Conservation (phyloP, 2,888 invertebrate species). For the Nemapogon koenigi region DNA sequence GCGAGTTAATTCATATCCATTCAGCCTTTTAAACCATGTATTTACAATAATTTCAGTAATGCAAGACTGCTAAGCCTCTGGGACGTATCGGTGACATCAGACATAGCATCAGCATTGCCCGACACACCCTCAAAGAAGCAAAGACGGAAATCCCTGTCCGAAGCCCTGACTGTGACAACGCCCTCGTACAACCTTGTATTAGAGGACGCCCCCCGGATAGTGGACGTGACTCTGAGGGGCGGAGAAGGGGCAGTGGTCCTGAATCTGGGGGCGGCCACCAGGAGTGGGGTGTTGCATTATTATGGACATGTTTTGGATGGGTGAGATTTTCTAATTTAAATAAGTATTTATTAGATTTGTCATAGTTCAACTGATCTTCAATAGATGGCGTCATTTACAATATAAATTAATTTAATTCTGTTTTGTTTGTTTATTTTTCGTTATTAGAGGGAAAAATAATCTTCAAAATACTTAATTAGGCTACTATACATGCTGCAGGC, state of each 20-base stretch:
- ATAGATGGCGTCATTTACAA: too few relatives aligned
- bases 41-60: constrained; percentile 34
- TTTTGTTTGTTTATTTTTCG: too few relatives aligned
- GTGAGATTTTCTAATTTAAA: constrained; percentile 34
- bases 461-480: too few relatives aligned
- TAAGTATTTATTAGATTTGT: constrained; percentile 7
- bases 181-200: constrained; percentile 67
- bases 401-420: too few relatives aligned
- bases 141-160: constrained; percentile 31
- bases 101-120: constrained; percentile 24
- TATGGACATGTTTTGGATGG: constrained; percentile 82
- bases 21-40: too few relatives aligned
- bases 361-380: neutral
- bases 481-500: too few relatives aligned
- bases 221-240: constrained; percentile 50
- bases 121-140: constrained; percentile 44
- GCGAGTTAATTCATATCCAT: neutral
- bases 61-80: constrained; percentile 55
- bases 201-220: constrained; percentile 69
- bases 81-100: constrained; percentile 43
- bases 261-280: constrained; percentile 66
- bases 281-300: constrained; percentile 80
- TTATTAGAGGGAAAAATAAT: too few relatives aligned
- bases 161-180: constrained; percentile 18
- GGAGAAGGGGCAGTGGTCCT: constrained; percentile 55